Percentiles rank a stretch among this genome's conserved stretches.
phyloP scores from a whole-genome alignment of 2,113 vertebrate species.

The Rafetus swinhoei region DNA sequence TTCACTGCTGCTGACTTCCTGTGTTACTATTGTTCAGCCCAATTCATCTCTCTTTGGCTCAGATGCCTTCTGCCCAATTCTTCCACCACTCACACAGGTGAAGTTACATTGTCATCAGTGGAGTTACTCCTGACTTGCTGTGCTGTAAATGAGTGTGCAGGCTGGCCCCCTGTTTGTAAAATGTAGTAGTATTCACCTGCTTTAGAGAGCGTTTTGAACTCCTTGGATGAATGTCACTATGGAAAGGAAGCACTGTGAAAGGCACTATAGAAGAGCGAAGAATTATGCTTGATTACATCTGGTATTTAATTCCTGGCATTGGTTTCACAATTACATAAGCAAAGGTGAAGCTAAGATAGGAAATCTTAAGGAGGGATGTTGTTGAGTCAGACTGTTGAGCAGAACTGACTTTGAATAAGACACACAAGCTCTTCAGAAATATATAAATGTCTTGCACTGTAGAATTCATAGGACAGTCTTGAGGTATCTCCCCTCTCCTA shows the following conservation, averaged over 20 bases:
- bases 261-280: background rate
- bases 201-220: background rate
- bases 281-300: background rate
- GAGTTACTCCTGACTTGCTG: background rate
- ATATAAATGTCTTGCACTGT: conserved; percentile 53
- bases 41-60: background rate
- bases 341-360: background rate
- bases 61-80: background rate
- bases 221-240: background rate
- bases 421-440: conserved; percentile 27
- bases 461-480: conserved; percentile 62
- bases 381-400: conserved; percentile 19
- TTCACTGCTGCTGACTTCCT: background rate
- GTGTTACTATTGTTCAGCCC: background rate
- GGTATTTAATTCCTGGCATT: background rate
- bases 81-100: background rate
- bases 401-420: conserved; percentile 63
- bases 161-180: background rate
- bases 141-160: background rate
- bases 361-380: conserved; percentile 1
- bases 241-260: background rate
- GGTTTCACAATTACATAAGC: background rate
- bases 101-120: background rate
- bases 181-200: background rate
- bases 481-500: conserved; percentile 60